These are phyloP conservation scores for Heliocidaris tuberculata DNA, from an alignment of 35 echinoderm and acorn worm genomes.

Conservation along the genomic window DNA sequence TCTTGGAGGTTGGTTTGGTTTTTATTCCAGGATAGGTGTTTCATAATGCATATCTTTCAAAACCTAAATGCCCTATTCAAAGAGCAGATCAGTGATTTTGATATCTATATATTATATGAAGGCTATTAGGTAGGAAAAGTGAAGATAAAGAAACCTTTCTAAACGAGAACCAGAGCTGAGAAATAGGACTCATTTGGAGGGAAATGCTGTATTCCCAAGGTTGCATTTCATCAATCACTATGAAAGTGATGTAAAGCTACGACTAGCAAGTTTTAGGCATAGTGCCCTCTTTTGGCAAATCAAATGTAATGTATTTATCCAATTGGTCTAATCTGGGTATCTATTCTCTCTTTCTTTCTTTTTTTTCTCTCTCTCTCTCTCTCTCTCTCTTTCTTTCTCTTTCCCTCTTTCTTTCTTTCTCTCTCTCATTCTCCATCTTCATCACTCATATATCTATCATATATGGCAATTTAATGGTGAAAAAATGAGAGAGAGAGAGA, in stretches of 20 bases:
- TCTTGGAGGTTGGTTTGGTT: background rate
- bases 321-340: too few species aligned
- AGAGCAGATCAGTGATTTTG: background rate
- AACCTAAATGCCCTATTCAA: background rate
- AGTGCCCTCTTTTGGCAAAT: background rate
- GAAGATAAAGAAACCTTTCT: background rate
- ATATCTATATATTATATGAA: background rate
- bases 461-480: too few species aligned
- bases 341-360: too few species aligned
- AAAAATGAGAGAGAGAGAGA: too few species aligned
- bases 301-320: background rate
- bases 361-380: too few species aligned
- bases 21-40: background rate
- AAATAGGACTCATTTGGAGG: background rate
- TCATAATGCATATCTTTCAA: background rate
- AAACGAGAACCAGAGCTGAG: background rate
- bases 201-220: background rate
- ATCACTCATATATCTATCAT: too few species aligned
- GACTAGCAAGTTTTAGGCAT: background rate
- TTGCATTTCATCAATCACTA: background rate
- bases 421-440: too few species aligned
- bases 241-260: background rate
- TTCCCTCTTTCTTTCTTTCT: too few species aligned
- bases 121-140: too few species aligned
- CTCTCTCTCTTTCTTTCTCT: too few species aligned